Percentiles rank a stretch among this genome's conserved stretches.
Conservation (phyloP, 37 sponge, comb jelly and placozoan species). For the Spongia lamella region DNA sequence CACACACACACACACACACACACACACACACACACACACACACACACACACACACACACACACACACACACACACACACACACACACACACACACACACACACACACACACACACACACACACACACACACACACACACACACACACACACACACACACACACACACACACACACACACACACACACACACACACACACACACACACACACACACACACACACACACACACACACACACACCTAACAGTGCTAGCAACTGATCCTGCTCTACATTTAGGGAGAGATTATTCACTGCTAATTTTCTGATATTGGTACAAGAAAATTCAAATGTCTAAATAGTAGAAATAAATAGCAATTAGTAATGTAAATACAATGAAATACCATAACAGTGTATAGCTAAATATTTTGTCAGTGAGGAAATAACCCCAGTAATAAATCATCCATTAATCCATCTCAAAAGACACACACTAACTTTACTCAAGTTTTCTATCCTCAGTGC, state of each 20-base stretch:
- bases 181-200: slow-evolving; percentile 5
- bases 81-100: not conserved
- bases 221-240: slow-evolving; percentile 9
- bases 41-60: slow-evolving; percentile 3
- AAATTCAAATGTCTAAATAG: not conserved
- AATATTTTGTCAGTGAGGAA: too few species aligned
- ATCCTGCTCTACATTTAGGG: slow-evolving; percentile 40
- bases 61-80: not conserved
- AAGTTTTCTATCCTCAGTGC: slow-evolving; percentile 26
- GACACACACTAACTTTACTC: slow-evolving; percentile 15
- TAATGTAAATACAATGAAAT: too few species aligned
- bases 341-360: not conserved
- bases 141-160: too few species aligned
- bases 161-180: slow-evolving; percentile 18
- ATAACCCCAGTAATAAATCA: too few species aligned
- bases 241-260: slow-evolving; percentile 73
- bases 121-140: too few species aligned
- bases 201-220: not conserved
- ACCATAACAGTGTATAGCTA: too few species aligned
- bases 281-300: slow-evolving; percentile 60
- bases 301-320: not conserved
- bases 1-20: not conserved
- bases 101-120: too few species aligned
- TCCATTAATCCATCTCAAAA: too few species aligned
- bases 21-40: not conserved